Base-by-base conservation (phyloP, 2,888 invertebrate species). In the Diadromus collaris region DNA sequence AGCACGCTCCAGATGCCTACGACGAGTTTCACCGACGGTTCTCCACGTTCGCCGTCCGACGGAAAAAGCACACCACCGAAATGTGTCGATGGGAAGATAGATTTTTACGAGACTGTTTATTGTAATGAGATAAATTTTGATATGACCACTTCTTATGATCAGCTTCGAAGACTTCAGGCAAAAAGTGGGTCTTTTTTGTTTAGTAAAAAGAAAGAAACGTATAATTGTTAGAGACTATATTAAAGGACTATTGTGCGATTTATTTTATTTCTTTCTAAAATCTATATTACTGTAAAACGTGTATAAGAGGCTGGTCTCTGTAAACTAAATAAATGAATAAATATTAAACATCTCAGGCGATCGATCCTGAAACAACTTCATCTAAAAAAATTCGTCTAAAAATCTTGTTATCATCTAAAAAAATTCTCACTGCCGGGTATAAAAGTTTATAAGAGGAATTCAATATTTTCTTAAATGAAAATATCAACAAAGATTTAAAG, bases 1-100 rank as follows among this genome's bases (percentile, higher is more conserved):
- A 10, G 6, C 29, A 21, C 13, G 32, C 19, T 9, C 5, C 32
- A 44, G 19, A 69, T 16, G 46, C 6, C 44, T 58, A 29, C 32
- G 24, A 54, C 27, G 41, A 24, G 19, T 41, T 65, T 51, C 29
- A n/a, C 76, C 79, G 79, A 74, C 79, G 79, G 75, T 51, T 46
- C 71, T 51, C 46, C 64, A 70, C 69, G 29, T 72, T 72, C 54
- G 29, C 7, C 60, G 48, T 44, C 76, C 79, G 79, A 58, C 79
- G 79, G 76, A 38, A 64, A 19, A 54, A 24, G 29, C 48, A 16
- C 1, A 32, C 21, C 19, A 34, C 7, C 56, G 27, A 29, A 29
- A 13, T 29, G 16, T 27, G 6, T 24, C 10, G 4, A 21, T 51
- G 21, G 9, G 5, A 51, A 51, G 38, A 41, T 41, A 41, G 13